Evolutionary conservation across 2,113 vertebrate genomes (phyloP), one percentile per base, ranked within the genome.

Genomic region (Onychorhynchus coronatus): DNA sequence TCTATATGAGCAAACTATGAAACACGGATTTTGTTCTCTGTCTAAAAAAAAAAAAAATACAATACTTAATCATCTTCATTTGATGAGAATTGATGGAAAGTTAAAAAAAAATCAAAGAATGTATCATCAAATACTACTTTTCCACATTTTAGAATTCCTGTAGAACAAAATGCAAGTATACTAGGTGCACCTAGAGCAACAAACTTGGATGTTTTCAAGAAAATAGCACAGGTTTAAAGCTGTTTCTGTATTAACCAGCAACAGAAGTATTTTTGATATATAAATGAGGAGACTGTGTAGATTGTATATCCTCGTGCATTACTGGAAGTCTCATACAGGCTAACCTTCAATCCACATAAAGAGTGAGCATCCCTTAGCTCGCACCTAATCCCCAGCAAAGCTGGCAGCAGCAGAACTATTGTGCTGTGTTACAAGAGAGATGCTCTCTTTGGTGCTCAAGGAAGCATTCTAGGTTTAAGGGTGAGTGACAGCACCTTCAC

Each of bases 401-500:
- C 22, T 59, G 35, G 31, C 79, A 67, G 62, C 47, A 88, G 62
- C 22, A 52, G 13, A 61, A 85, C 17, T 44, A 2, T 0, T 33
- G 9, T 1, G 2, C 41, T 53, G 9, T 21, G 35, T 39, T 46
- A 30, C 2, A 3, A 42, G 1, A 7, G 5, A 73, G 20, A 6
- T 0, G 0, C 46, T 58, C 10, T 42, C 18, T 77, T 41, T 42
- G 31, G 9, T 2, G 1, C 37, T 74, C 37, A 44, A 53, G 27
- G 25, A 93, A 85, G 8, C 1, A 5, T 23, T 68, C 37, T 23
- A 23, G 11, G 41, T 65, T 74, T 66, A 18, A 1, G 27, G 12
- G 23, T 28, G 16, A 87, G 65, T 12, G 12, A 68, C 2, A 2
- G 17, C 23, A 61, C 7, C 30, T 42, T 42, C 11, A 39, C 6